phyloP scores from a whole-genome alignment of 2,113 vertebrate species.

The Microcebus murinus region DNA sequence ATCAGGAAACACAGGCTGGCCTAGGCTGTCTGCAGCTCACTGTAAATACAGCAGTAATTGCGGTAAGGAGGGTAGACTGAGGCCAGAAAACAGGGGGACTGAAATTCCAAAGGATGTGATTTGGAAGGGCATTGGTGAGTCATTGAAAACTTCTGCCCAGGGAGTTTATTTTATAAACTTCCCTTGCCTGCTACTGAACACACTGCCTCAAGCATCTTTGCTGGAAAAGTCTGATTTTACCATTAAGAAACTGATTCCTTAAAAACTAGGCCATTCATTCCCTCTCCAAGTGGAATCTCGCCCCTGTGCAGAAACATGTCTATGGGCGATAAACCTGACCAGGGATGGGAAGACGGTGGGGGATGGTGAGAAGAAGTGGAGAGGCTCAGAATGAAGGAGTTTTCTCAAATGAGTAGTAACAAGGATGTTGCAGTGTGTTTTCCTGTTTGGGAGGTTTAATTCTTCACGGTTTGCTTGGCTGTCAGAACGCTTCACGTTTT shows the following conservation, averaged over 20 bases:
- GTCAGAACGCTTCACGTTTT: slow-evolving; percentile 86
- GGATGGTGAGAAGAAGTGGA: neutral
- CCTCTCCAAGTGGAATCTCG: slow-evolving; percentile 23
- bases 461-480: slow-evolving; percentile 86
- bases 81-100: neutral
- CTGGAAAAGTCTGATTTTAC: slow-evolving; percentile 64
- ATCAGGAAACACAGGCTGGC: neutral
- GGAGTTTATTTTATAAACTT: neutral
- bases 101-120: neutral
- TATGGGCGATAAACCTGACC: neutral
- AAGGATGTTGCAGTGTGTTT: neutral
- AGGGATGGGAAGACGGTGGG: neutral
- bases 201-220: neutral
- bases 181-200: neutral
- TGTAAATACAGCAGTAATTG: accelerated
- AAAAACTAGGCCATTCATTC: neutral
- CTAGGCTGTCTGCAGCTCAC: neutral
- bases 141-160: neutral
- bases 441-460: slow-evolving; percentile 76
- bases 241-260: slow-evolving; percentile 42
- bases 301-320: neutral
- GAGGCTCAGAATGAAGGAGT: neutral
- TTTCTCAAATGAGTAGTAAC: neutral
- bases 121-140: neutral
- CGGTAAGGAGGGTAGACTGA: neutral